Percentiles rank a stretch among this genome's conserved stretches.
Conservation (phyloP, 2,888 invertebrate genomes). For the Idaea dimidiata region DNA sequence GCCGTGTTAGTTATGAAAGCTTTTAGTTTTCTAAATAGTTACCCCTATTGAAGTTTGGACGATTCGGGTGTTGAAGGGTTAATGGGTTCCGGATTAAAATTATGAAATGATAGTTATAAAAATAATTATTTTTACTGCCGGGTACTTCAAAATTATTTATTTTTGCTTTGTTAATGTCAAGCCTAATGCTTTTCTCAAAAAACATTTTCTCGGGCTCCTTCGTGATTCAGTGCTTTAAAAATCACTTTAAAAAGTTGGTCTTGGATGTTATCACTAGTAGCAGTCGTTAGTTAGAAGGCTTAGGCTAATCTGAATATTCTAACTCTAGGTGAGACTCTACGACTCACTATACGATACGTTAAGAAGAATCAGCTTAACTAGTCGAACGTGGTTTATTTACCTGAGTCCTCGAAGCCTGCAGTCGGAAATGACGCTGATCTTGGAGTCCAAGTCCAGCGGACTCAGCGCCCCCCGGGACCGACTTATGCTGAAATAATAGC, state of each 20-base stretch:
- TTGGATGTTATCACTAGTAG: too few relatives aligned
- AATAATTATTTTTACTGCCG: background rate
- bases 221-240: too few relatives aligned
- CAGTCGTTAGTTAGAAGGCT: too few relatives aligned
- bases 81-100: background rate
- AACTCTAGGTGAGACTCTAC: too few relatives aligned
- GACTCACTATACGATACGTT: too few relatives aligned
- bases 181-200: too few relatives aligned
- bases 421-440: constrained; percentile 60
- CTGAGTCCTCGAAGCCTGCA: constrained; percentile 63
- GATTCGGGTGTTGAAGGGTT: background rate
- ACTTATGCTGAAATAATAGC: constrained; percentile 11
- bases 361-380: too few relatives aligned
- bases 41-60: background rate
- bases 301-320: too few relatives aligned
- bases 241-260: too few relatives aligned
- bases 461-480: constrained; percentile 44
- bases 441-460: constrained; percentile 48
- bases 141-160: too few relatives aligned
- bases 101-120: background rate
- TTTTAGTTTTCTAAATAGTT: background rate
- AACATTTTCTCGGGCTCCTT: too few relatives aligned
- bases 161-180: too few relatives aligned
- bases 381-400: constrained; percentile 30
- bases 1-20: background rate